phyloP scores from a whole-genome alignment of 2,113 vertebrate species.

The Chaetorhynchus papuensis region DNA sequence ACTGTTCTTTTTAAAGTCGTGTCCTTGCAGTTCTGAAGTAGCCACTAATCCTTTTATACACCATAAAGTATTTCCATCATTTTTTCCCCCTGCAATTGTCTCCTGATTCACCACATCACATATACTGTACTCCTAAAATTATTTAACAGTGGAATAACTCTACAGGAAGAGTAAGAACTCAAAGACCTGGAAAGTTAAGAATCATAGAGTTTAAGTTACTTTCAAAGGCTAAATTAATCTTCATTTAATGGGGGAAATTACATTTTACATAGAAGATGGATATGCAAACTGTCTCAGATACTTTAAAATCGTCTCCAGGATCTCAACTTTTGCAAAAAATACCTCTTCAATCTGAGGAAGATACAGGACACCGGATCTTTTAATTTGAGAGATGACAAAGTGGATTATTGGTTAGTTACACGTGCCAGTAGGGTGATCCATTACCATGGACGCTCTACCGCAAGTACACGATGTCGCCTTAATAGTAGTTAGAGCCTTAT shows the following conservation, averaged over 20 bases:
- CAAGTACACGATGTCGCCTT: slow-evolving; percentile 54
- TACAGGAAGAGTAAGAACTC: not conserved
- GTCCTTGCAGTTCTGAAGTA: not conserved
- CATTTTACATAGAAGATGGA: not conserved
- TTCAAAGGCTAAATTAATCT: not conserved
- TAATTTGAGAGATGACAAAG: slow-evolving; percentile 49
- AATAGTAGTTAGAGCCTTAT: slow-evolving; percentile 69
- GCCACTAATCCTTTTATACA: not conserved
- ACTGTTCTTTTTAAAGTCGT: not conserved
- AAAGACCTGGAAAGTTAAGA: not conserved
- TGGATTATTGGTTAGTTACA: slow-evolving; percentile 46
- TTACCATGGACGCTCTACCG: slow-evolving; percentile 25
- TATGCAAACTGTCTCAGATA: not conserved
- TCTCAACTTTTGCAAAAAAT: not conserved
- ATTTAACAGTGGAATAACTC: not conserved
- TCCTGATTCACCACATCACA: not conserved
- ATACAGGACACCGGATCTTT: not conserved
- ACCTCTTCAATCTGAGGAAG: not conserved
- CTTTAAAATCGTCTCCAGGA: not conserved
- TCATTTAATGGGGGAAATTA: not conserved
- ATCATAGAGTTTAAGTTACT: not conserved
- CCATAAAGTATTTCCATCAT: not conserved
- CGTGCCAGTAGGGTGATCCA: slow-evolving; percentile 16
- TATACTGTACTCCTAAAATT: not conserved
- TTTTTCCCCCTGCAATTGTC: not conserved